A percentile compares a stretch with the other conserved stretches of the same genome.
phyloP scores from a whole-genome alignment of 2,113 vertebrate species.

The Capricornis sumatraensis region DNA sequence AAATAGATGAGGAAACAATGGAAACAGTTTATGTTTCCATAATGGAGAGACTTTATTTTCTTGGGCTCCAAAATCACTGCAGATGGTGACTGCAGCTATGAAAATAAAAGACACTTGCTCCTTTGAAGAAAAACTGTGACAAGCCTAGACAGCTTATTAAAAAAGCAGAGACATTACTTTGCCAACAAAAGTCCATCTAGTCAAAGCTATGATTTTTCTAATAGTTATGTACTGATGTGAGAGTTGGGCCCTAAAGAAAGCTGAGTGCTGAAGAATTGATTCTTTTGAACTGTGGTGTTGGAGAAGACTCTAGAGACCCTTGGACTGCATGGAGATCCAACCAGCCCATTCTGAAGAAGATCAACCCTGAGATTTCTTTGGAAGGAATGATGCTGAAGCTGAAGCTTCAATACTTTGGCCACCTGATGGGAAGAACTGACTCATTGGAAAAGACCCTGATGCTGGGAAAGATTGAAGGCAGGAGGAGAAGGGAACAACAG shows the following conservation, averaged over 20 bases:
- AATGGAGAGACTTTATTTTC: background rate
- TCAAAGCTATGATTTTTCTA: background rate
- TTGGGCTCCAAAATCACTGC: background rate
- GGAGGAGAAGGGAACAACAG: background rate
- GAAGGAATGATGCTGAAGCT: too few species aligned
- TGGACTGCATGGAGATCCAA: background rate
- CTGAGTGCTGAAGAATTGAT: background rate
- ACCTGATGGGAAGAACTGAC: background rate
- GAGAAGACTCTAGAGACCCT: background rate
- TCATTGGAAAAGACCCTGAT: background rate
- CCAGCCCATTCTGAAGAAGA: background rate
- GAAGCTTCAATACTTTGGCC: too few species aligned
- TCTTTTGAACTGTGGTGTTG: background rate
- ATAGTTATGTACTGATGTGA: background rate
- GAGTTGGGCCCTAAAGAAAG: background rate
- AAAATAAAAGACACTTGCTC: background rate
- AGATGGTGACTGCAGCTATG: background rate
- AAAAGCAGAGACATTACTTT: background rate
- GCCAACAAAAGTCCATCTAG: background rate
- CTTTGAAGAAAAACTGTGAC: background rate
- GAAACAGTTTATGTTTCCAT: background rate
- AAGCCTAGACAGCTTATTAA: background rate
- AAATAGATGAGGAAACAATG: background rate
- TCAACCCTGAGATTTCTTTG: too few species aligned
- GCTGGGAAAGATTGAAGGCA: background rate